These are phyloP conservation scores for Toxonevra muliebris DNA, from an alignment of 2,888 invertebrate species.

Conservation along the genomic window DNA sequence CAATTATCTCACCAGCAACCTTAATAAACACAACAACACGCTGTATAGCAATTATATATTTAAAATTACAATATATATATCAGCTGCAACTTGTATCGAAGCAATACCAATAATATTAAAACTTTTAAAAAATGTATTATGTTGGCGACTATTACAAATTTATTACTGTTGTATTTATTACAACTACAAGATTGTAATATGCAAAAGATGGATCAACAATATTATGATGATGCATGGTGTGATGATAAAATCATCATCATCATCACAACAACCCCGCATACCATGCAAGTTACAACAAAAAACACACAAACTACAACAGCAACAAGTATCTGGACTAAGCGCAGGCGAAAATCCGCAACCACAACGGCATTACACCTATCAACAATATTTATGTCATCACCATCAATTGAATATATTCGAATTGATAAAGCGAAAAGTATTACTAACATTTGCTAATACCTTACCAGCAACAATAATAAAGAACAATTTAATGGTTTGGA, in stretches of 20 bases:
- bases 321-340: not conserved
- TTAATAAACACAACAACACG: not conserved
- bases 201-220: not conserved
- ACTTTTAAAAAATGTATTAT: slow-evolving; percentile 1
- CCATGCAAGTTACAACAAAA: not conserved
- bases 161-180: not conserved
- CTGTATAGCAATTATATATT: slow-evolving; percentile 7
- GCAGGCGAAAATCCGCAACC: not conserved
- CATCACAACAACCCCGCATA: not conserved
- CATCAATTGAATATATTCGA: not conserved
- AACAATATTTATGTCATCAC: not conserved
- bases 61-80: slow-evolving; percentile 16
- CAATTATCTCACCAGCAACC: slow-evolving; percentile 6
- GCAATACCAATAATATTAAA: slow-evolving; percentile 5
- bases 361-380: slow-evolving; percentile 3
- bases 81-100: slow-evolving; percentile 9
- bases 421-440: slow-evolving; percentile 11
- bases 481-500: too few species aligned
- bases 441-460: slow-evolving; percentile 6
- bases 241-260: not conserved
- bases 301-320: not conserved
- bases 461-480: not conserved
- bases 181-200: not conserved
- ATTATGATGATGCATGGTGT: not conserved
- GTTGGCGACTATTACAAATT: slow-evolving; percentile 5